phyloP scores from a whole-genome alignment of 2,797 vertebrate genomes.

The Corythornis leucogaster region DNA sequence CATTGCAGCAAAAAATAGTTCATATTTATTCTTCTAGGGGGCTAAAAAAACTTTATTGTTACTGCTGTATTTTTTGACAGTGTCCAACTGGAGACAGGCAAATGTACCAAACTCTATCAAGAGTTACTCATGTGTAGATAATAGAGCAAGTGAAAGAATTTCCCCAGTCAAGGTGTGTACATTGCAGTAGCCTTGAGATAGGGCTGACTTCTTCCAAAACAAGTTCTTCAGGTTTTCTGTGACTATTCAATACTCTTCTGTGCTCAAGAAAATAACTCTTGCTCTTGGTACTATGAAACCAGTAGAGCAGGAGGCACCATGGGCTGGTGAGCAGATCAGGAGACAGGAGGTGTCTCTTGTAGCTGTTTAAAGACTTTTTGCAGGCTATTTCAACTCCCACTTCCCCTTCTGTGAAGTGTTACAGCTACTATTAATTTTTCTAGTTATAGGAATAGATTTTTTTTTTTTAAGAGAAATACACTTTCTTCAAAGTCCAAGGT shows the following conservation, averaged over 20 bases:
- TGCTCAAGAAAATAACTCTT: slow-evolving; percentile 34
- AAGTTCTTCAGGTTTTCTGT: slow-evolving; percentile 56
- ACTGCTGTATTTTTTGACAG: background rate
- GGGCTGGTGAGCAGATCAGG: background rate
- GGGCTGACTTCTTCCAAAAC: slow-evolving; percentile 41
- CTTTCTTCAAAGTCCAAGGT: background rate
- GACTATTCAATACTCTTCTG: slow-evolving; percentile 38
- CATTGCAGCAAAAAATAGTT: background rate
- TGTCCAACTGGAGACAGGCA: background rate
- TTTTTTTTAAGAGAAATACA: background rate
- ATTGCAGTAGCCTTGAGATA: slow-evolving; percentile 37
- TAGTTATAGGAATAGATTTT: background rate
- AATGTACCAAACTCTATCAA: background rate
- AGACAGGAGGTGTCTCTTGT: background rate
- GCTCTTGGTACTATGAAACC: slow-evolving; percentile 5
- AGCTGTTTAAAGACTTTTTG: background rate
- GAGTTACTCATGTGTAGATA: background rate
- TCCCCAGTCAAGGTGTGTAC: slow-evolving; percentile 18
- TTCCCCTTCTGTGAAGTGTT: background rate
- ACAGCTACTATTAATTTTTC: background rate
- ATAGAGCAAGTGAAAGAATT: background rate
- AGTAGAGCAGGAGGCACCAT: slow-evolving; percentile 18
- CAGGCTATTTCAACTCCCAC: background rate
- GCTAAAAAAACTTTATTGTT: background rate
- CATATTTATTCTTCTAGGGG: background rate